Evolutionary conservation across 2,113 vertebrate genomes (phyloP).

Genomic region (Centropus unirufus): DNA sequence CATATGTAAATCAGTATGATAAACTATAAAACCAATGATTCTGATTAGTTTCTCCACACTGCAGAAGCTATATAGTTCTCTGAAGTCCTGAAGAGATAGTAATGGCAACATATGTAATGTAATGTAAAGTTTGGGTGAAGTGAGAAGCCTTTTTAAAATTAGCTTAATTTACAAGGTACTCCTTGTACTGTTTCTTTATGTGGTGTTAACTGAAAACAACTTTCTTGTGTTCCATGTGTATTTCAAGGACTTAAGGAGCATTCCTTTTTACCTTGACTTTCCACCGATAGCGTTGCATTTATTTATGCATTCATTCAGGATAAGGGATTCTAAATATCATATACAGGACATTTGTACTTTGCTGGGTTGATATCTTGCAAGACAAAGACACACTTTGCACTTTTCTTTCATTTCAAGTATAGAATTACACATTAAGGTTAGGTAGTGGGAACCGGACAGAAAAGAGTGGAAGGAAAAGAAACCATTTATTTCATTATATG

Average conservation of each 20-base stretch:
- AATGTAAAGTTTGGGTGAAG: background rate
- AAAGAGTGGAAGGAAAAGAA: background rate
- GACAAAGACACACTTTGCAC: background rate
- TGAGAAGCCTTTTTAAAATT: background rate
- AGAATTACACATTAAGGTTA: background rate
- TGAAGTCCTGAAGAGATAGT: background rate
- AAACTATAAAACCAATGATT: background rate
- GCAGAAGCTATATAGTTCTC: background rate
- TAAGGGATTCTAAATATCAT: background rate
- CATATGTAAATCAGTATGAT: background rate
- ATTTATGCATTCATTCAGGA: background rate
- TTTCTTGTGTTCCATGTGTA: background rate
- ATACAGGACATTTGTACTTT: background rate
- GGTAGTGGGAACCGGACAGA: background rate
- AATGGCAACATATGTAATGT: background rate
- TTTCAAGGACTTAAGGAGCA: background rate
- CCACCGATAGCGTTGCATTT: background rate
- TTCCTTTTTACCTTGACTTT: background rate
- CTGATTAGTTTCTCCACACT: background rate
- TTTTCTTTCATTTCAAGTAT: background rate
- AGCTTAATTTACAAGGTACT: background rate
- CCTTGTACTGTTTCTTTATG: background rate
- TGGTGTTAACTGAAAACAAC: background rate
- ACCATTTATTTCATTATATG: background rate
- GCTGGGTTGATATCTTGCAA: background rate